phyloP scores from a whole-genome alignment of 1,140 invertebrate genomes.

The Eurosta solidaginis region DNA sequence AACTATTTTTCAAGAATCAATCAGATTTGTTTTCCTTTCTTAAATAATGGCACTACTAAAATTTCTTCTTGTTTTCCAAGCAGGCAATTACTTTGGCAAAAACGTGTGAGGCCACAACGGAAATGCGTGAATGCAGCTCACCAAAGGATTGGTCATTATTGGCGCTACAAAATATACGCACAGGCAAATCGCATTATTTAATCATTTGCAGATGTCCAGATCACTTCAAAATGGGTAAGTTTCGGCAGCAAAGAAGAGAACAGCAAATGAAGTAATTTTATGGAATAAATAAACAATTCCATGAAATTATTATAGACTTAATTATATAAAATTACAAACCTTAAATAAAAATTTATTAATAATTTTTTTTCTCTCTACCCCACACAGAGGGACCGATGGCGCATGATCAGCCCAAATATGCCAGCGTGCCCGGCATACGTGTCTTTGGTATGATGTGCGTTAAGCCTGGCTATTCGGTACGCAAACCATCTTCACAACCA shows the following conservation, averaged over 20 bases:
- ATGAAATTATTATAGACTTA: background rate
- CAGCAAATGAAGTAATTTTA: background rate
- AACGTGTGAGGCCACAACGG: conserved; percentile 86
- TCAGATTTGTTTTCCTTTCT: background rate
- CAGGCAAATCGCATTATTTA: conserved; percentile 91
- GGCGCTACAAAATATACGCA: conserved; percentile 87
- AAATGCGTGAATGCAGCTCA: conserved; percentile 84
- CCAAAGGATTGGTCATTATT: conserved; percentile 90
- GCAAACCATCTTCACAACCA: conserved; percentile 55
- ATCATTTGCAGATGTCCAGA: conserved; percentile 91
- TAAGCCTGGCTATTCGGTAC: conserved; percentile 53
- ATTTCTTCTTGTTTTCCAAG: background rate
- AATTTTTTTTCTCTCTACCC: background rate
- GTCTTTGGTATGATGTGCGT: conserved; percentile 95
- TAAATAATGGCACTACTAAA: conserved; percentile 1
- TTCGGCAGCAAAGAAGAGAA: too few species aligned
- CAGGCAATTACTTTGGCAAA: conserved; percentile 85
- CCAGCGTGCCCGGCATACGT: conserved; percentile 87
- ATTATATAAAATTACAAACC: background rate
- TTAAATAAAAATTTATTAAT: conserved; percentile 8
- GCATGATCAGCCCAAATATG: conserved; percentile 91
- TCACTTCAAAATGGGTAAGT: conserved; percentile 77
- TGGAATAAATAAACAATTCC: background rate
- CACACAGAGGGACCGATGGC: conserved; percentile 86
- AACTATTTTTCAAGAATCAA: background rate